Percentiles rank a stretch among this genome's conserved stretches.
Evolutionary conservation across 2,888 invertebrate species (phyloP).

Genomic region (Cartodere bifasciata): DNA sequence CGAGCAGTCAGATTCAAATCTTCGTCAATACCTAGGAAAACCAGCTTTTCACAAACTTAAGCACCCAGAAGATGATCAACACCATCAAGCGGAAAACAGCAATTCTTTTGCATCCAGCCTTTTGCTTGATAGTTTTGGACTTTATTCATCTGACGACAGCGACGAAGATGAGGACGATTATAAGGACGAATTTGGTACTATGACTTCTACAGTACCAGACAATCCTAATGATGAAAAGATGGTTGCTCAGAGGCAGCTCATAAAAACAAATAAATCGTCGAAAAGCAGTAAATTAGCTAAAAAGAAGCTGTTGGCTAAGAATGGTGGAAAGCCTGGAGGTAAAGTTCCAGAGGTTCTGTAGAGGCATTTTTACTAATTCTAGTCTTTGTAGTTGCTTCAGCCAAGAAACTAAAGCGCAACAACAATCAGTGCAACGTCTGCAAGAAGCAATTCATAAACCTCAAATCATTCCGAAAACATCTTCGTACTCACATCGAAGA

Average conservation of each 20-base stretch:
- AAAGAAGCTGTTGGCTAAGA: constrained; percentile 27
- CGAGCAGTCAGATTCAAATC: constrained; percentile 35
- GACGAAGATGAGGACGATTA: constrained; percentile 29
- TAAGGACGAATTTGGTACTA: constrained; percentile 26
- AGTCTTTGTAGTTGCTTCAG: too few species aligned
- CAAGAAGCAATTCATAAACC: constrained; percentile 34
- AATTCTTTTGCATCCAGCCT: constrained; percentile 22
- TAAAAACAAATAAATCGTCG: constrained; percentile 30
- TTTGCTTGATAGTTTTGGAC: constrained; percentile 28
- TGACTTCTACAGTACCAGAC: constrained; percentile 22
- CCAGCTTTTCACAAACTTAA: constrained; percentile 23
- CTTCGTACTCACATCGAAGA: constrained; percentile 36
- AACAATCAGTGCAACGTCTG: constrained; percentile 35
- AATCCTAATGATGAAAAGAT: constrained; percentile 29
- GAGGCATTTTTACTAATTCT: too few species aligned
- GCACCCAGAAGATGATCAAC: constrained; percentile 26
- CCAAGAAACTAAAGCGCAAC: constrained; percentile 29
- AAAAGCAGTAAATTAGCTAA: constrained; percentile 27
- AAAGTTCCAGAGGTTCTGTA: too few species aligned
- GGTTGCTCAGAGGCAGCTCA: constrained; percentile 33
- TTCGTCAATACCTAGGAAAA: constrained; percentile 34
- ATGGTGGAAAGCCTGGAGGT: constrained; percentile 23
- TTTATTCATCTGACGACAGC: constrained; percentile 30
- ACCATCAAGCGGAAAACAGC: constrained; percentile 12
- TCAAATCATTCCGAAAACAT: constrained; percentile 37